Percentiles rank a stretch among this genome's conserved stretches.
These are phyloP conservation scores for Strigops habroptila DNA, from an alignment of 2,113 vertebrate species.

Conservation along the genomic window DNA sequence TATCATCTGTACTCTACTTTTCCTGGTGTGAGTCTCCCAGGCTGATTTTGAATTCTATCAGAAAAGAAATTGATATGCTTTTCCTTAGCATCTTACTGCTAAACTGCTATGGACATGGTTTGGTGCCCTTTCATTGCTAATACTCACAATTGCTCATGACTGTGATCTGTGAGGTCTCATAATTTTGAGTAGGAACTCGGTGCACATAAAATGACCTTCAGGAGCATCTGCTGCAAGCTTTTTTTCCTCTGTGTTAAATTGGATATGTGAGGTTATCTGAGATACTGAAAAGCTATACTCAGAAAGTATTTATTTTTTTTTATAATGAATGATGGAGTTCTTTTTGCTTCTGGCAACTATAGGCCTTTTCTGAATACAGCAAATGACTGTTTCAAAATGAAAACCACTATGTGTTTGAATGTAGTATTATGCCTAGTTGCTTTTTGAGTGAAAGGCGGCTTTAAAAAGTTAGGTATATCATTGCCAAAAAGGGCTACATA, in stretches of 20 bases:
- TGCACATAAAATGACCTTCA: conserved; percentile 39
- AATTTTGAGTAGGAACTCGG: conserved; percentile 8
- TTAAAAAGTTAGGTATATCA: conserved; percentile 99
- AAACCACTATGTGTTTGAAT: conserved; percentile 85
- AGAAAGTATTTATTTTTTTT: conserved; percentile 51
- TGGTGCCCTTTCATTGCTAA: conserved; percentile 23
- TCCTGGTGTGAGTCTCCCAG: background rate
- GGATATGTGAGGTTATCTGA: conserved; percentile 67
- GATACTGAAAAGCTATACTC: conserved; percentile 65
- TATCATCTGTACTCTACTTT: background rate
- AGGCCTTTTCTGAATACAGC: conserved; percentile 79
- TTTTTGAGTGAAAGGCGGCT: conserved; percentile 92
- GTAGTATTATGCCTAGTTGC: conserved; percentile 89
- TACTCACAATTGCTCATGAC: background rate
- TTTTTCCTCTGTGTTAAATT: conserved; percentile 16
- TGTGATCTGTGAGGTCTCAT: conserved; percentile 44
- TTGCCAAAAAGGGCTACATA: conserved; percentile 96
- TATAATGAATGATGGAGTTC: conserved; percentile 76
- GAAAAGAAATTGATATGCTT: background rate
- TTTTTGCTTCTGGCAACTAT: conserved; percentile 74
- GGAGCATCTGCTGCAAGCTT: conserved; percentile 65
- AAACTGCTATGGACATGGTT: background rate
- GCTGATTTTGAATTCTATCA: background rate
- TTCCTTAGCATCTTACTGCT: background rate
- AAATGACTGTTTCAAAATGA: conserved; percentile 86